Evolutionary conservation across 2,113 vertebrate species (phyloP).

Genomic region (Spea bombifrons): DNA sequence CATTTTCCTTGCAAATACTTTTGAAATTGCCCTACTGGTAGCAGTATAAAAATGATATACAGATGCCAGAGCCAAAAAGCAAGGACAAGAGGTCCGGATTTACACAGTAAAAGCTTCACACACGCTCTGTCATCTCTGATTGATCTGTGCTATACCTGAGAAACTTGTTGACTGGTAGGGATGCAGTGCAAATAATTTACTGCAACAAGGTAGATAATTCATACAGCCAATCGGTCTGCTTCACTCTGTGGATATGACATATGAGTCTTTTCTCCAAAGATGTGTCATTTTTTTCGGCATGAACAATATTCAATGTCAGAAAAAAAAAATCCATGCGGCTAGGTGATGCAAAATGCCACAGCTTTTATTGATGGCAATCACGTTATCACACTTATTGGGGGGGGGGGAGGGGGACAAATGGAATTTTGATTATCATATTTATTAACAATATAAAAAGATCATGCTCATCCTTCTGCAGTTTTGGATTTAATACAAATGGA

Average conservation of each 20-base stretch:
- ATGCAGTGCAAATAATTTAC: conserved; percentile 89
- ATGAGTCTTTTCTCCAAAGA: conserved; percentile 76
- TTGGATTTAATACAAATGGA: conserved; percentile 85
- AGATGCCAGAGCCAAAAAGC: conserved; percentile 77
- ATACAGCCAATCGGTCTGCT: conserved; percentile 69
- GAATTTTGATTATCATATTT: conserved; percentile 99
- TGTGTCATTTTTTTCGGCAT: conserved; percentile 78
- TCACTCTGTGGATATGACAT: conserved; percentile 75
- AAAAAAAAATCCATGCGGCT: conserved; percentile 29
- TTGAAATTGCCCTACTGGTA: conserved; percentile 97
- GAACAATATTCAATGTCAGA: conserved; percentile 80
- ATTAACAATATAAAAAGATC: conserved; percentile 84
- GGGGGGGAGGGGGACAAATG: conserved; percentile 56
- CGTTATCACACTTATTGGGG: conserved; percentile 50
- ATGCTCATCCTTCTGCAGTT: conserved; percentile 90
- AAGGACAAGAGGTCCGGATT: conserved; percentile 86
- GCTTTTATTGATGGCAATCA: conserved; percentile 63
- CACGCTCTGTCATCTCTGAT: conserved; percentile 81
- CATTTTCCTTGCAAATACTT: conserved; percentile 95
- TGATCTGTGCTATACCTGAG: conserved; percentile 86
- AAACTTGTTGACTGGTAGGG: conserved; percentile 85
- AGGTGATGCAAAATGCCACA: conserved; percentile 63
- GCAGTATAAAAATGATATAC: conserved; percentile 99
- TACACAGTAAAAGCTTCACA: conserved; percentile 85
- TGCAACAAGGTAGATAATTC: conserved; percentile 73